These are phyloP conservation scores for Vesta saturnalis DNA, from an alignment of 2,888 invertebrate genomes.

Conservation along the genomic window DNA sequence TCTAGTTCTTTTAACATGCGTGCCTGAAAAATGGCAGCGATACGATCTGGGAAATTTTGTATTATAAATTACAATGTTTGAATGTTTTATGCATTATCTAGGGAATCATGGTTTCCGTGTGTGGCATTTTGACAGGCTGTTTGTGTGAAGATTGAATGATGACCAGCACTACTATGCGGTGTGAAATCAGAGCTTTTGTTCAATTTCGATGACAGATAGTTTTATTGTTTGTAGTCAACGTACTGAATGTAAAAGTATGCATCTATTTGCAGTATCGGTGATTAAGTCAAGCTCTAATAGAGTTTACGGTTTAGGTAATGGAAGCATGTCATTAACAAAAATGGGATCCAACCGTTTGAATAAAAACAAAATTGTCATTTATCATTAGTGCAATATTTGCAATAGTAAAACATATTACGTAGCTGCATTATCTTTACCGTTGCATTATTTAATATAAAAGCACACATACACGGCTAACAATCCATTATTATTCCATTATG, in stretches of 20 bases:
- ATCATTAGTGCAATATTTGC: background rate
- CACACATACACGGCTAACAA: slow-evolving; percentile 5
- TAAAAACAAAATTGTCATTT: background rate
- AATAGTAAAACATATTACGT: background rate
- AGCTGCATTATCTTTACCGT: background rate
- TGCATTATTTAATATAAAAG: slow-evolving; percentile 12
- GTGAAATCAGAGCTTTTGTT: slow-evolving; percentile 44
- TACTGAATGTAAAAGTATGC: slow-evolving; percentile 15
- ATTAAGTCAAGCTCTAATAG: background rate
- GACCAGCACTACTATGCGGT: slow-evolving; percentile 42
- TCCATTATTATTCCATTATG: slow-evolving; percentile 13
- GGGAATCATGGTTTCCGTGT: slow-evolving; percentile 49
- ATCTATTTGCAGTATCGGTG: background rate
- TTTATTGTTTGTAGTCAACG: slow-evolving; percentile 27
- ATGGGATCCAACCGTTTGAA: background rate
- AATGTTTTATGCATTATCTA: slow-evolving; percentile 50
- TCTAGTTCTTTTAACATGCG: slow-evolving; percentile 43
- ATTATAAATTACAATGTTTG: slow-evolving; percentile 50
- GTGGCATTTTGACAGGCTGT: slow-evolving; percentile 47
- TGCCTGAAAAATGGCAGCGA: slow-evolving; percentile 46
- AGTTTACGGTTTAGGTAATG: no score
- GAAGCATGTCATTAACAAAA: background rate
- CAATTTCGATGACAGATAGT: slow-evolving; percentile 41
- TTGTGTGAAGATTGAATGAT: slow-evolving; percentile 48
- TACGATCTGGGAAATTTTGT: slow-evolving; percentile 49